phyloP scores from a whole-genome alignment of 2,797 vertebrate genomes.

The Mormyrops boulengeri region DNA sequence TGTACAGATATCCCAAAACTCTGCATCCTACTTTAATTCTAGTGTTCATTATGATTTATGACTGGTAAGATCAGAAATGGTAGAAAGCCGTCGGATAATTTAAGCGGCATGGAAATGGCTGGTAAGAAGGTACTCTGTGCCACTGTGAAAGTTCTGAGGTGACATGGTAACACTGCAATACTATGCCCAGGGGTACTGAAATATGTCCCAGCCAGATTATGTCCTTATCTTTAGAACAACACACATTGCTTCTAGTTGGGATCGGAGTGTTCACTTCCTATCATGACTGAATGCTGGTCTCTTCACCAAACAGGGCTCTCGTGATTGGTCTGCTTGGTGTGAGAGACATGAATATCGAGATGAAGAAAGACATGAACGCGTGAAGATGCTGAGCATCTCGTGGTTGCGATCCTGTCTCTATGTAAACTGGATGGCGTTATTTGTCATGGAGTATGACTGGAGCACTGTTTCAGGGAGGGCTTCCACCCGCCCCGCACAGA shows the following conservation, averaged over 20 bases:
- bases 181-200: neutral
- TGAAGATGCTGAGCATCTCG: neutral
- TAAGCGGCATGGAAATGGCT: neutral
- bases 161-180: neutral
- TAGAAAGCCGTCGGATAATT: neutral
- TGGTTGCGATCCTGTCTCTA: neutral
- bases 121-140: neutral
- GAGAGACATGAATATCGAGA: neutral
- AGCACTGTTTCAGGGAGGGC: neutral
- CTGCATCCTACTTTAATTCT: conserved; percentile 38
- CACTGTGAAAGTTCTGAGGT: neutral
- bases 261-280: neutral
- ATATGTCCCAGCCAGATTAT: neutral
- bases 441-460: neutral
- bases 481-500: neutral
- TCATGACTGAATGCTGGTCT: conserved; percentile 14
- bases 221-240: neutral
- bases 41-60: neutral
- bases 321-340: conserved; percentile 22
- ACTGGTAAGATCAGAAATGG: neutral
- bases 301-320: conserved; percentile 33
- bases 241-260: neutral
- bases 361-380: neutral
- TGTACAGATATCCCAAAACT: conserved; percentile 48
- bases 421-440: neutral